Evolutionary conservation across 1,140 invertebrate genomes (phyloP).

Genomic region (Drosophila tropicalis): DNA sequence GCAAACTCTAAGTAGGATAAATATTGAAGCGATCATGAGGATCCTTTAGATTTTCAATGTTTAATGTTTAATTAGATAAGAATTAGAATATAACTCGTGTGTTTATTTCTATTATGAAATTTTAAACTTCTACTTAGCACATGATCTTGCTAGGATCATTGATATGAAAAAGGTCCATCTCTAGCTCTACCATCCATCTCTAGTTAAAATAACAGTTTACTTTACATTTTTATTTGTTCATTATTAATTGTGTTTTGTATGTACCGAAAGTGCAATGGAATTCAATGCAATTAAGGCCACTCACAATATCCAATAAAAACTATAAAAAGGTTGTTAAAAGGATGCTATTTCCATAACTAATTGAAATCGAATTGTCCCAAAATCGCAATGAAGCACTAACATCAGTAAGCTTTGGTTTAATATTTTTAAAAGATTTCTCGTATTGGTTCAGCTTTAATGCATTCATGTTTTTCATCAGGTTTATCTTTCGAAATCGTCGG

Average conservation of each 20-base stretch:
- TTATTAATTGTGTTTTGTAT: neutral
- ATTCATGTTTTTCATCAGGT: neutral
- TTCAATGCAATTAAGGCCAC: neutral
- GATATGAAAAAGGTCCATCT: neutral
- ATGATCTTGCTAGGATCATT: neutral
- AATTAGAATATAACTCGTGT: no score
- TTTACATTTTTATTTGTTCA: neutral
- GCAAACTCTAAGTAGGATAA: neutral
- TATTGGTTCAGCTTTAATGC: neutral
- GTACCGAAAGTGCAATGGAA: neutral
- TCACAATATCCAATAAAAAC: neutral
- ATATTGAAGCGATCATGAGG: no score
- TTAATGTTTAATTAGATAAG: no score
- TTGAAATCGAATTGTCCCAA: no score
- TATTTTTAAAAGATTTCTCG: neutral
- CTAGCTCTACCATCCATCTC: neutral
- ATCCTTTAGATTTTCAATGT: no score
- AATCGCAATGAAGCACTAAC: no score
- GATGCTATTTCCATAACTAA: no score
- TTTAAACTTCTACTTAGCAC: no score
- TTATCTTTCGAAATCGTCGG: neutral
- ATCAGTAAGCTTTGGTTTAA: neutral
- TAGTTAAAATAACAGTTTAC: neutral
- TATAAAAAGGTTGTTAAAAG: neutral
- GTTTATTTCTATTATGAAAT: no score